A percentile compares a stretch with the other conserved stretches of the same genome.
Evolutionary conservation across 2,113 vertebrate species (phyloP).

Genomic region (Cryptotis parvus): DNA sequence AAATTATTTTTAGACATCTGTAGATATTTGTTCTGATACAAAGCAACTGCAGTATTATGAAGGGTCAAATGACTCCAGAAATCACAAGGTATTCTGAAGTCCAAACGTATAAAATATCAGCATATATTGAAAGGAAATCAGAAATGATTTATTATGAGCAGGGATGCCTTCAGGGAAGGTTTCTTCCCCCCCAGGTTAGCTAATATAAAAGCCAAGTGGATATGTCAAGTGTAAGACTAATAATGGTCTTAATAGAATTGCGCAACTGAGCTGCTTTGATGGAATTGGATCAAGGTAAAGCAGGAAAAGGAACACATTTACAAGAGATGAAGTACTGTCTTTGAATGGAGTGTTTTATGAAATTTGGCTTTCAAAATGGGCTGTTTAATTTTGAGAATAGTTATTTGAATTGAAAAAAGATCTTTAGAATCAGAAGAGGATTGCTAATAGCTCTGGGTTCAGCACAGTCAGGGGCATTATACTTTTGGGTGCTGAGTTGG

Average conservation of each 20-base stretch:
- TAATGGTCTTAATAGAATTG: conserved; percentile 70
- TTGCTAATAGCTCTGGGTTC: neutral
- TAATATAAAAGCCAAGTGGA: conserved; percentile 36
- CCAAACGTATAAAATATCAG: conserved; percentile 44
- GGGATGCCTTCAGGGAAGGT: conserved; percentile 36
- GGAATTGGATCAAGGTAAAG: conserved; percentile 51
- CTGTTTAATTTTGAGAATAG: conserved; percentile 58
- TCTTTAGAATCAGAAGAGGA: conserved; percentile 14
- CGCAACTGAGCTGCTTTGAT: conserved; percentile 58
- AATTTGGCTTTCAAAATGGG: conserved; percentile 68
- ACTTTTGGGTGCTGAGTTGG: neutral
- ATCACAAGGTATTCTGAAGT: conserved; percentile 43
- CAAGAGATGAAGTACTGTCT: conserved; percentile 51
- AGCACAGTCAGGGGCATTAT: neutral
- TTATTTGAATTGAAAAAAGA: conserved; percentile 59
- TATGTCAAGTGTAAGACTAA: conserved; percentile 70
- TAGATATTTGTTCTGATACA: conserved; percentile 54
- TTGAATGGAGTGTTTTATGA: conserved; percentile 48
- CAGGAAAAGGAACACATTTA: conserved; percentile 48
- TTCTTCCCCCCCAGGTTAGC: neutral
- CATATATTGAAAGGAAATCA: conserved; percentile 34
- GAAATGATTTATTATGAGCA: conserved; percentile 43
- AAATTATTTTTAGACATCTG: conserved; percentile 60
- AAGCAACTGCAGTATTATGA: neutral
- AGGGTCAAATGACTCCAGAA: conserved; percentile 44